phyloP scores from a whole-genome alignment of 2,888 invertebrate species.

The Hanleya hanleyi region DNA sequence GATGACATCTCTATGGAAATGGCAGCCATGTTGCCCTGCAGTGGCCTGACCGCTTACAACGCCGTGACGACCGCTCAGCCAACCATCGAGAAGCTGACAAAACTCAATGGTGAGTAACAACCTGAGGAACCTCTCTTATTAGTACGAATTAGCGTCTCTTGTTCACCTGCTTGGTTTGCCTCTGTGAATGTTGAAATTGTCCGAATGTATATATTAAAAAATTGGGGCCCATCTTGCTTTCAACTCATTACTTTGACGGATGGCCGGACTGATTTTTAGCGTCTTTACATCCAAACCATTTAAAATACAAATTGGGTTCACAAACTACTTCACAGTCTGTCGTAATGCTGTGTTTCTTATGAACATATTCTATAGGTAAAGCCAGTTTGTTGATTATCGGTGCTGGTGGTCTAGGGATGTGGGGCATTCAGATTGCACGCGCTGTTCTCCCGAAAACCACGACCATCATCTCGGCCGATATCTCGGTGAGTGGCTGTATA shows the following conservation, averaged over 20 bases:
- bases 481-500: not conserved
- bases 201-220: too few species aligned
- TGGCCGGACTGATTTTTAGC: too few species aligned
- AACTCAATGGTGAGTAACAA: constrained; percentile 2
- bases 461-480: not conserved
- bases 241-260: too few species aligned
- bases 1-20: constrained; percentile 18
- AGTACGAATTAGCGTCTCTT: too few species aligned
- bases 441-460: not conserved
- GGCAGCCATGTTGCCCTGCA: constrained; percentile 20
- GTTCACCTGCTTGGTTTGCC: too few species aligned
- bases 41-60: constrained; percentile 17
- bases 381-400: constrained; percentile 18
- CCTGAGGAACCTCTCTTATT: too few species aligned
- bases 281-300: too few species aligned
- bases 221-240: too few species aligned
- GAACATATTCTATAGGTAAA: not conserved
- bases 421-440: constrained; percentile 24
- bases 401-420: constrained; percentile 27
- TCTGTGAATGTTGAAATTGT: too few species aligned
- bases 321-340: too few species aligned
- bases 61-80: not conserved
- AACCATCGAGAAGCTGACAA: constrained; percentile 3
- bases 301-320: too few species aligned
- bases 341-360: not conserved